phyloP scores from a whole-genome alignment of 2,888 invertebrate genomes.

The Cheilosia variabilis region DNA sequence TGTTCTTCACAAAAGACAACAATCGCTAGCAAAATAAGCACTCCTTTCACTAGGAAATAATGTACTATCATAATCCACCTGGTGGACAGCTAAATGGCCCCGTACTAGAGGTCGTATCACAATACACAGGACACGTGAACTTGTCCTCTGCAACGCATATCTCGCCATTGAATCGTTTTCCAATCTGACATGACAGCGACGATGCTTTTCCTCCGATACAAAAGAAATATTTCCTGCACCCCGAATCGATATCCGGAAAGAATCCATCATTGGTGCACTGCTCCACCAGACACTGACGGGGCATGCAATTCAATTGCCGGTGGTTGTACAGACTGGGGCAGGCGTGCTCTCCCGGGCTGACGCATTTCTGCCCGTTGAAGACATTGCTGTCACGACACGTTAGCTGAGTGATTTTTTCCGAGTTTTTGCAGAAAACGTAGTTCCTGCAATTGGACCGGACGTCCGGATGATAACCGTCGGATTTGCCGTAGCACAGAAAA shows the following conservation, averaged over 20 bases:
- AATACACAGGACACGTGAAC: conserved; percentile 78
- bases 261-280: conserved; percentile 84
- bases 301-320: conserved; percentile 79
- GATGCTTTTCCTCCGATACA: conserved; percentile 86
- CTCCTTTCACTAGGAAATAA: conserved; percentile 28
- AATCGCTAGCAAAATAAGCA: conserved; percentile 31
- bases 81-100: conserved; percentile 75
- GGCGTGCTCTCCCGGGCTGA: conserved; percentile 83
- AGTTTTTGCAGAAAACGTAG: conserved; percentile 86
- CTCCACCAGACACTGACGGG: conserved; percentile 77
- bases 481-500: conserved; percentile 83
- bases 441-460: conserved; percentile 85
- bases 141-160: conserved; percentile 84
- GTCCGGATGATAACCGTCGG: conserved; percentile 86
- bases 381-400: conserved; percentile 86
- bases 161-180: conserved; percentile 86
- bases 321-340: conserved; percentile 83
- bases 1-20: conserved; percentile 75
- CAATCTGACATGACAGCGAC: conserved; percentile 84
- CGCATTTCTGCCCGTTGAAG: conserved; percentile 86
- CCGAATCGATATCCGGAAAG: conserved; percentile 84
- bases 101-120: conserved; percentile 70
- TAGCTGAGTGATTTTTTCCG: conserved; percentile 85
- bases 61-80: conserved; percentile 65
- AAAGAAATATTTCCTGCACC: conserved; percentile 86